Percentiles rank a stretch among this genome's conserved stretches.
phyloP scores from a whole-genome alignment of 2,113 vertebrate genomes.

The Platichthys stellatus region DNA sequence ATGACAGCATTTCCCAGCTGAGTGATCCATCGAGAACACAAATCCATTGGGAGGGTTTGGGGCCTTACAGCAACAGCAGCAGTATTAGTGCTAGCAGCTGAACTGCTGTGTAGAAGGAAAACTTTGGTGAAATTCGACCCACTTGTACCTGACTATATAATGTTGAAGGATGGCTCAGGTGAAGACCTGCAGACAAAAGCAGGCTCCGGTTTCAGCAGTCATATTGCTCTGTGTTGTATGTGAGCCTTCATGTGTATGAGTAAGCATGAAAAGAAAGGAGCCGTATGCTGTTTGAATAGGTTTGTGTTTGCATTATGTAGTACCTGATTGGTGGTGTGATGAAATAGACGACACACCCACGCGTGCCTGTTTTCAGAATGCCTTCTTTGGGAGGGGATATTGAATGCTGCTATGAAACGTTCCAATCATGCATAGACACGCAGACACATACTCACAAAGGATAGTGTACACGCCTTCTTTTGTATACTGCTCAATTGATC shows the following conservation, averaged over 20 bases:
- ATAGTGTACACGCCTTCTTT: conserved; percentile 35
- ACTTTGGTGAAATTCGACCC: conserved; percentile 57
- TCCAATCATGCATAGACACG: conserved; percentile 45
- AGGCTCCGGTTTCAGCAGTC: conserved; percentile 57
- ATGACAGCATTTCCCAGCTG: conserved; percentile 4
- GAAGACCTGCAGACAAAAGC: conserved; percentile 46
- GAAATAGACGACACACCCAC: conserved; percentile 38
- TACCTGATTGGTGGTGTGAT: conserved; percentile 15
- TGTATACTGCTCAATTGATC: conserved; percentile 14
- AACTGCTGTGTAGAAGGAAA: conserved; percentile 15
- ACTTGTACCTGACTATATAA: conserved; percentile 13
- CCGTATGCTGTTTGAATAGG: conserved; percentile 19
- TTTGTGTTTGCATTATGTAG: conserved; percentile 14
- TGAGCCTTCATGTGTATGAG: conserved; percentile 2
- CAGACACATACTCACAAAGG: not conserved
- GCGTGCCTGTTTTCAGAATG: conserved; percentile 15
- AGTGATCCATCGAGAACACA: conserved; percentile 29
- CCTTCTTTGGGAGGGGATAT: conserved; percentile 36
- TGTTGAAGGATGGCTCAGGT: conserved; percentile 24
- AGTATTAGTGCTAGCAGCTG: conserved; percentile 1
- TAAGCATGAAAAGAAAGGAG: conserved; percentile 1
- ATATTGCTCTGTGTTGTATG: conserved; percentile 19
- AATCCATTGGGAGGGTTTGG: conserved; percentile 10
- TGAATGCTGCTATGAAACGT: conserved; percentile 33
- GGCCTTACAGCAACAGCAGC: conserved; percentile 14